Conservation (phyloP, 2,113 vertebrate species). For the Tiliqua scincoides region DNA sequence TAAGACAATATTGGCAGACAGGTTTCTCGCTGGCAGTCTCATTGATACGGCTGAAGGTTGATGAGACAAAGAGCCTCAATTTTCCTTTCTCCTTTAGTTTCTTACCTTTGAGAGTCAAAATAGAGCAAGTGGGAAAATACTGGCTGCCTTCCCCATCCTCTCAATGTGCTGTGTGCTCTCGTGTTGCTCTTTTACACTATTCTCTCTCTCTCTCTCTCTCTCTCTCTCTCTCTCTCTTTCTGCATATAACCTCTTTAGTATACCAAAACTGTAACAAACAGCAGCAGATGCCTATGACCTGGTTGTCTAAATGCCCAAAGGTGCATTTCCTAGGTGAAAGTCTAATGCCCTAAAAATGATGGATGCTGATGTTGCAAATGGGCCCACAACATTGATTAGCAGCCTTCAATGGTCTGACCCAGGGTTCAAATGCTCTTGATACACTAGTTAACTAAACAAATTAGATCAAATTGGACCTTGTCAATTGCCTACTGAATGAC, state of each 20-base stretch:
- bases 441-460: not conserved
- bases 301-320: not conserved
- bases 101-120: not conserved
- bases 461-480: not conserved
- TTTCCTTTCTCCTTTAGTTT: slow-evolving; percentile 3
- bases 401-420: not conserved
- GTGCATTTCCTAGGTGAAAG: not conserved
- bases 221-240: not conserved
- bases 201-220: not conserved
- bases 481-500: not conserved
- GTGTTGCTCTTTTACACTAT: not conserved
- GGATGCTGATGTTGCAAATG: no score
- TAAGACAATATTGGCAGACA: not conserved
- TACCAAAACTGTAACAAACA: not conserved
- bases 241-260: not conserved
- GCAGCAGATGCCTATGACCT: not conserved
- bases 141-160: no score
- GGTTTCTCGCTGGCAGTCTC: slow-evolving; percentile 39
- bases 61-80: slow-evolving; percentile 18
- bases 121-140: not conserved
- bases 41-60: not conserved
- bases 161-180: not conserved
- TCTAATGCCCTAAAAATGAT: not conserved
- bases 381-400: no score
- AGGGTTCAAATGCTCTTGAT: not conserved